Base-by-base conservation (phyloP, 2,888 invertebrate species). In the Cetonia aurata region DNA sequence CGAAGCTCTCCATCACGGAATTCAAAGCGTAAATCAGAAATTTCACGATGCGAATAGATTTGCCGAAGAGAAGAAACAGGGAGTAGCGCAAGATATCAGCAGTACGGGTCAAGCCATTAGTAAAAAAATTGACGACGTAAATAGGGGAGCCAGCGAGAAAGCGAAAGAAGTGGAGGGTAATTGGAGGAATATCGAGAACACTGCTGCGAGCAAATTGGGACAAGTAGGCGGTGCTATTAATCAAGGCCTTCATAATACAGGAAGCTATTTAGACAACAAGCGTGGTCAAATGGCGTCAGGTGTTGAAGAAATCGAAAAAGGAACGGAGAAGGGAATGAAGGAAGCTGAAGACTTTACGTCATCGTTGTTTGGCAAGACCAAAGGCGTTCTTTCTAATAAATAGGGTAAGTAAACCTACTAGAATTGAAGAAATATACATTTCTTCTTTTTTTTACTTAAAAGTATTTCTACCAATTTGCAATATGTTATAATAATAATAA, bases 211-310 rank as follows among this genome's bases (percentile, higher is more conserved):
- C 19, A 74, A 72, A 55, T 44, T 76, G 62, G 67, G 75, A 44
- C 73, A 75, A 65, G 42, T 73, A 15, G 69, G 71, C 48, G 62
- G 69, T n/a, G 71, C 73, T 17, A 69, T 76, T 8, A 74, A 75
- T 52, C 70, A 76, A 67, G 75, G 67, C 53, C 6, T 77, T 3
- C 70, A 73, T 3, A 75, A 76, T 44, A 74, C 76, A 1, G 73
- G 75, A 31, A 67, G 73, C 42, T 77, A 71, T 60, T 53, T 78
- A 31, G 78, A 77, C 33, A 59, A 68, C 12, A 77, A 77, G 67
- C 67, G 76, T n/a, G 75, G 75, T 25, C 75, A 77, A 48, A n/a
- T 77, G 12, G 77, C 76, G 44, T 74, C 75, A 19, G 75, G 72
- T 37, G 67, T 77, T n/a, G 76, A 76, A 53, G 77, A 78, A 52